Percentiles rank a stretch among this genome's conserved stretches.
phyloP scores from a whole-genome alignment of 2,797 vertebrate genomes.

The Myotis planiceps region DNA sequence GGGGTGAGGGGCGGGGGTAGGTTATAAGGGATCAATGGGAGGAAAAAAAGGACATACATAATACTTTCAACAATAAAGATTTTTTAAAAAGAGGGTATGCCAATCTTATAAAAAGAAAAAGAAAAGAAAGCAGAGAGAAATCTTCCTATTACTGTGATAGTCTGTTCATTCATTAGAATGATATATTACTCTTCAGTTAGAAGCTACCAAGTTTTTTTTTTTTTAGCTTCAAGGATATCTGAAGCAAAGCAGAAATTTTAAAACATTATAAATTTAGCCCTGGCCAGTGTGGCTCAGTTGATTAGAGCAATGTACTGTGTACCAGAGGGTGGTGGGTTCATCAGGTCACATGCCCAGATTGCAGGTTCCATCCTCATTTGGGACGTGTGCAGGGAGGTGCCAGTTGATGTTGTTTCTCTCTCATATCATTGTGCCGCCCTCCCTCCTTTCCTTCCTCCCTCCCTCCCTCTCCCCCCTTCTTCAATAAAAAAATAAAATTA shows the following conservation, averaged over 20 bases:
- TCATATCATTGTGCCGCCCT: not conserved
- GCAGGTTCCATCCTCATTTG: not conserved
- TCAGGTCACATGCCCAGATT: not conserved
- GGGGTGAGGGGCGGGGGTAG: too few relatives aligned
- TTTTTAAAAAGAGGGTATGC: too few relatives aligned
- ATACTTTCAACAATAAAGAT: too few relatives aligned
- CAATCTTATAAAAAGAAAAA: too few relatives aligned
- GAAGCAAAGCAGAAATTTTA: constrained; percentile 16
- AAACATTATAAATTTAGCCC: constrained; percentile 39
- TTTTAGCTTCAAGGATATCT: constrained; percentile 18
- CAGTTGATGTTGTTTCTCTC: not conserved
- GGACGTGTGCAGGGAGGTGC: not conserved
- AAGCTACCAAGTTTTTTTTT: not conserved
- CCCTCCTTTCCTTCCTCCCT: accelerated
- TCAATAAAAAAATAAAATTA: not conserved
- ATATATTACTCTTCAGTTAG: not conserved
- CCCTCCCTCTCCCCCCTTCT: not conserved
- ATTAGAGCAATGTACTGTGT: not conserved
- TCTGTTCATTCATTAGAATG: not conserved
- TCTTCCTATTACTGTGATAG: not conserved
- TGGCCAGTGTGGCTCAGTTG: not conserved
- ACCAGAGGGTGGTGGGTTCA: not conserved
- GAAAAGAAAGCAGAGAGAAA: not conserved
- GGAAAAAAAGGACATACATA: too few relatives aligned
- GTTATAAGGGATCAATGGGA: too few relatives aligned